Percentiles rank a stretch among this genome's conserved stretches.
These are phyloP conservation scores for Danaus chrysippus DNA, from an alignment of 2,888 invertebrate species.

Conservation along the genomic window DNA sequence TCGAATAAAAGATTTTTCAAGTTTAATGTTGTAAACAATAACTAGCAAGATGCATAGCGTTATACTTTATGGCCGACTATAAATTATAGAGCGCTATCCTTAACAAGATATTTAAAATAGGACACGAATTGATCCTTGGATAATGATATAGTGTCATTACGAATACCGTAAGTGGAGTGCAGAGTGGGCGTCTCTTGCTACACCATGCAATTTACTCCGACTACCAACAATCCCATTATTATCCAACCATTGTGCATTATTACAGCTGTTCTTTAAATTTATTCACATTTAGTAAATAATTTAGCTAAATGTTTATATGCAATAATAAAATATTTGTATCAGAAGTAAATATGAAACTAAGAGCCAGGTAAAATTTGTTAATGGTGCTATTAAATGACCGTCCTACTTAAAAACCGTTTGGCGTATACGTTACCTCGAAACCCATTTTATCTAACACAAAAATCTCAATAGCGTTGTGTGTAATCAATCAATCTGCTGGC, in stretches of 20 bases:
- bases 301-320: background rate
- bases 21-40: background rate
- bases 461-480: constrained; percentile 25
- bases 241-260: constrained; percentile 30
- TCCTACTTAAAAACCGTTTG: constrained; percentile 18
- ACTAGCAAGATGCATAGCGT: background rate
- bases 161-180: constrained; percentile 25
- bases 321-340: constrained; percentile 6
- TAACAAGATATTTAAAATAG: constrained; percentile 16
- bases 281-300: constrained; percentile 10
- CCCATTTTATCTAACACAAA: constrained; percentile 24
- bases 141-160: constrained; percentile 28
- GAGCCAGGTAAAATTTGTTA: background rate
- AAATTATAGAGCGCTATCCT: constrained; percentile 8
- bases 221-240: constrained; percentile 35
- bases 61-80: constrained; percentile 6
- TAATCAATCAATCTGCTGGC: constrained; percentile 34
- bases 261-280: constrained; percentile 23
- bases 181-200: constrained; percentile 33
- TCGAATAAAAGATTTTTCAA: constrained; percentile 1
- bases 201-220: constrained; percentile 35
- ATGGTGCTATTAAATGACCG: background rate
- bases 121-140: constrained; percentile 25
- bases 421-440: constrained; percentile 23
- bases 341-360: too few relatives aligned